Evolutionary conservation across 2,888 invertebrate species (phyloP).

Genomic region (Heliconius erato): DNA sequence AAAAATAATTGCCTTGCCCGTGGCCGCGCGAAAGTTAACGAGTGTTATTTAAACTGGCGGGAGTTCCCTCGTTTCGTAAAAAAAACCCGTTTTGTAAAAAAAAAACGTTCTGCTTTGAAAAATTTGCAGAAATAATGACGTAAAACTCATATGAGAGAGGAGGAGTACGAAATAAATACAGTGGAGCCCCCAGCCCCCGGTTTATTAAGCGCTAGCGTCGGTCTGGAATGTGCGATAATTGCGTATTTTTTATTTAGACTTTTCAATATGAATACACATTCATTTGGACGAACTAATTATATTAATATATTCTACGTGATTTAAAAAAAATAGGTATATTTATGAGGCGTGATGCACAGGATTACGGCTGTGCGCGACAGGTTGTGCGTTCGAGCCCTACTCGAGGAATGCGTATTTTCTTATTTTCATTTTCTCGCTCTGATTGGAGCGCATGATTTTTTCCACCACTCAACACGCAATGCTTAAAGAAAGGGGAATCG

Average conservation of each 20-base stretch:
- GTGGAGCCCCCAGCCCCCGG: slow-evolving; percentile 57
- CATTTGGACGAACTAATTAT: not conserved
- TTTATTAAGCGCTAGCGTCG: slow-evolving; percentile 66
- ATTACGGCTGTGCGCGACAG: no score
- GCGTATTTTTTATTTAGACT: slow-evolving; percentile 41
- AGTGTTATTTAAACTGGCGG: slow-evolving; percentile 77
- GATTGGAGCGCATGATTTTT: not conserved
- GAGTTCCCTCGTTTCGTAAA: slow-evolving; percentile 63
- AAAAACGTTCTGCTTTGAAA: slow-evolving; percentile 80
- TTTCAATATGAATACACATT: slow-evolving; percentile 16
- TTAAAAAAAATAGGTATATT: not conserved
- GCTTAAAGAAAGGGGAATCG: rapidly evolving
- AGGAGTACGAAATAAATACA: slow-evolving; percentile 65
- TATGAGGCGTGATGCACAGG: no score
- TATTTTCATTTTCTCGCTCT: not conserved
- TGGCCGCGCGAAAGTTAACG: slow-evolving; percentile 80
- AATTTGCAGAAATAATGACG: slow-evolving; percentile 80
- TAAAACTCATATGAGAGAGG: slow-evolving; percentile 77
- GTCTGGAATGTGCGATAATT: slow-evolving; percentile 60
- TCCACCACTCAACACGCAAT: not conserved
- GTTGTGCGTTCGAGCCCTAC: no score
- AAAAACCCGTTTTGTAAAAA: slow-evolving; percentile 73
- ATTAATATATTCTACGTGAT: not conserved
- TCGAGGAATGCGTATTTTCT: no score
- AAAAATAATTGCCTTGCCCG: slow-evolving; percentile 75